These are phyloP conservation scores for Pteropus alecto DNA, from an alignment of 2,113 vertebrate genomes.

Conservation along the genomic window DNA sequence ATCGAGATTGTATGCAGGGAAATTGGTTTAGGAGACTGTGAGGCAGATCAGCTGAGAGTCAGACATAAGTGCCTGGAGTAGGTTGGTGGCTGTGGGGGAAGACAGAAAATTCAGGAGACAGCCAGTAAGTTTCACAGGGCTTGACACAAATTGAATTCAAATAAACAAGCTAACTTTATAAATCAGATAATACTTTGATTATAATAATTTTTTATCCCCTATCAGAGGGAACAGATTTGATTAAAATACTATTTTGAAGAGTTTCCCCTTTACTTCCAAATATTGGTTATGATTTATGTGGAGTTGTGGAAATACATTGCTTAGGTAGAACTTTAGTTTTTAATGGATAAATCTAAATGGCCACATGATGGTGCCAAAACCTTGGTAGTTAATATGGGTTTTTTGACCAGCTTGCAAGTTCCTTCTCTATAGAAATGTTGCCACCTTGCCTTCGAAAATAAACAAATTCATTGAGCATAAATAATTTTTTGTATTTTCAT, in stretches of 20 bases:
- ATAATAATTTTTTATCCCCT: not conserved
- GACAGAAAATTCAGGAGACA: not conserved
- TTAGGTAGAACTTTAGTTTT: not conserved
- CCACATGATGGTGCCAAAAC: slow-evolving; percentile 75
- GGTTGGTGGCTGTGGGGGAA: not conserved
- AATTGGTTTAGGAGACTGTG: not conserved
- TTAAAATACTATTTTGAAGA: not conserved
- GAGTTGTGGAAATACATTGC: not conserved
- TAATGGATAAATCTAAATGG: slow-evolving; percentile 7
- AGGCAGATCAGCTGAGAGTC: not conserved
- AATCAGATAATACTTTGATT: not conserved
- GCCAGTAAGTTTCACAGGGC: not conserved
- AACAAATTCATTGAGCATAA: not conserved
- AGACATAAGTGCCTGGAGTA: not conserved
- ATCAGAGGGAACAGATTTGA: not conserved
- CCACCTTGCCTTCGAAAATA: not conserved
- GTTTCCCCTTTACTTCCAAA: not conserved
- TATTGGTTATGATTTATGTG: not conserved
- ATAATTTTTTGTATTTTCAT: not conserved
- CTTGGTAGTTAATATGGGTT: not conserved
- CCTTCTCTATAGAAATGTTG: not conserved
- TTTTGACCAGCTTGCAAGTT: not conserved
- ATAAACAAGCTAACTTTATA: not conserved
- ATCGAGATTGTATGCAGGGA: not conserved
- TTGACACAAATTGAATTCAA: not conserved